Base-by-base conservation (phyloP, 2,888 invertebrate genomes). In the Steinernema hermaphroditum region DNA sequence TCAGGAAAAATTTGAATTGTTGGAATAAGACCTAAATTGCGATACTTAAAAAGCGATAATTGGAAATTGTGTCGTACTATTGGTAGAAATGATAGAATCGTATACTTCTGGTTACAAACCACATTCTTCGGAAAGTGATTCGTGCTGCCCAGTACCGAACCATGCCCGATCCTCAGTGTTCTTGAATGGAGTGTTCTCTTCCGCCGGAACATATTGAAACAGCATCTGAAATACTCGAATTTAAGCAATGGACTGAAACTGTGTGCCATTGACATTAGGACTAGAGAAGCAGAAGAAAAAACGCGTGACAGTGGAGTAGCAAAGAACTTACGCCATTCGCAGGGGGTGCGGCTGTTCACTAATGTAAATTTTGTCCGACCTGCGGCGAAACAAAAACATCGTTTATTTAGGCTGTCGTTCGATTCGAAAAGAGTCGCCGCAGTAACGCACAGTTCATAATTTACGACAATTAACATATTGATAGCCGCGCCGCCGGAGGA, bases 1-100 rank as follows among this genome's bases (percentile, higher is more conserved):
- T 99, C 80, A 99, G 90, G 89, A 99, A 99, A 89, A 96, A 97
- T 84, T 94, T 93, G 90, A 99, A 99, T 89, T 99, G 98, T 89
- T 99, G 95, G 89, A 92, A 98, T 77, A 98, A 90, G 75, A 98
- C 96, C 91, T 92, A 86, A 49, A 88, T 88, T 69, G 78, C 46
- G 78, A 83, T 71, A 76, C 71, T 22, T 19, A n/a, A 12, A 12
- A 9, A 49, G 24, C 41, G 46, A 54, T 24, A 22, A 68, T 73
- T n/a, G n/a, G n/a, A n/a, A n/a, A n/a, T n/a, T n/a, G n/a, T 9
- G 16, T 43, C 85, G 81, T 80, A 90, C 90, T 87, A 90, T 84
- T 68, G 90, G 90, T 72, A 90, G 87, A 82, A 90, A 90, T 29
- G 90, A 88, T 77, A 90, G 87, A 74, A 90, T 81, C 88, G 93